A percentile compares a stretch with the other conserved stretches of the same genome.
phyloP scores from a whole-genome alignment of 2,888 invertebrate species.

The Thecophora atra region DNA sequence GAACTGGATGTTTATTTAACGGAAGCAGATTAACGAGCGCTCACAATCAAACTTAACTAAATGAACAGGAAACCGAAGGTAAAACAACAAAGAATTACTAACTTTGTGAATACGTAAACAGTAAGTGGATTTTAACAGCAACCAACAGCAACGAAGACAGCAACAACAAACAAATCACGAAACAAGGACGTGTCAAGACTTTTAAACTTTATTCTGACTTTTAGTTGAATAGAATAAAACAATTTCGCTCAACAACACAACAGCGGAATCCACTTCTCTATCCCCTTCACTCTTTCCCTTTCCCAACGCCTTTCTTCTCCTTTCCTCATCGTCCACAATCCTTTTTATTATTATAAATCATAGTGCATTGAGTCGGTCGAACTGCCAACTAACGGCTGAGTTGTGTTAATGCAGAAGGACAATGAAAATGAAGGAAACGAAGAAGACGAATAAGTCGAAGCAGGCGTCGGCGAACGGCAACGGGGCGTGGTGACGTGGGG shows the following conservation, averaged over 20 bases:
- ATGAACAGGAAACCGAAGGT: background rate
- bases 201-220: background rate
- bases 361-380: background rate
- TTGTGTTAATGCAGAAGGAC: too few species aligned
- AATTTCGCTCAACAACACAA: too few species aligned
- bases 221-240: constrained; percentile 1
- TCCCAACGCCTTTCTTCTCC: too few species aligned
- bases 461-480: background rate
- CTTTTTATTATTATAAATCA: background rate
- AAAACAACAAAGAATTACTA: background rate
- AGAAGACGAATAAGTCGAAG: background rate
- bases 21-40: background rate
- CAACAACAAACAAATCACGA: background rate
- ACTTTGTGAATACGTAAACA: constrained; percentile 6
- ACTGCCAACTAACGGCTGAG: background rate
- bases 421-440: too few species aligned
- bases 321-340: too few species aligned
- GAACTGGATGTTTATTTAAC: background rate
- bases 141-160: constrained; percentile 1
- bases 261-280: background rate
- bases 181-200: constrained; percentile 24
- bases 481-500: background rate
- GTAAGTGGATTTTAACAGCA: constrained; percentile 4
- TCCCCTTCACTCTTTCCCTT: background rate
- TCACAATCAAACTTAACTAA: constrained; percentile 5